Base-by-base conservation (phyloP, 2,888 invertebrate genomes). In the Drosophila paranaensis region DNA sequence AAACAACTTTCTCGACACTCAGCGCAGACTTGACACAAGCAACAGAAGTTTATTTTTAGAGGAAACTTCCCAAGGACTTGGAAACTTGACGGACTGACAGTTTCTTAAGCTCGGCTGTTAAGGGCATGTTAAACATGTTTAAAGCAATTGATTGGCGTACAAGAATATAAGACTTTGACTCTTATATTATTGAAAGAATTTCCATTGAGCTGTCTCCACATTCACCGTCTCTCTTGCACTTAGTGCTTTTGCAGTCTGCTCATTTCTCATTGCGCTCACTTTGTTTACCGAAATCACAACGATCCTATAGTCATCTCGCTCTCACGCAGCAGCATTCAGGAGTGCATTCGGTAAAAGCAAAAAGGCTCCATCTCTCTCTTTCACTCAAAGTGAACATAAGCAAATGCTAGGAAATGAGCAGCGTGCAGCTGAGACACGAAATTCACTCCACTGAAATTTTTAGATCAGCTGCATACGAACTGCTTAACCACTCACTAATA, bases 1-100 rank as follows among this genome's bases (percentile, higher is more conserved):
- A 40, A 20, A 40, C 27, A 54, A 54, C 40, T 54, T 40, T 40
- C 27, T 40, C 40, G n/a, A 40, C 27, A 27, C 54, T 27, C 40
- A 11, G n/a, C 50, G 5, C 5, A 4, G 33, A 50, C 50, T 33
- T 25, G 20, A 35, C n/a, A 10, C 33, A 2, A 33, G 1, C 20
- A 20, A 20, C 5, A 9, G 10, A 48, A 30, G 10, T 50, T 50
- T 25, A 45, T 25, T 20, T 50, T 13, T 48, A 10, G 33, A 11
- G 50, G 4, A 33, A 48, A 48, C 30, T 16, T 30, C 30, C n/a
- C 27, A 27, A 27, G 14, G 27, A 27, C 8, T 14, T 8, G 48
- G 1, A 5, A 11, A 14, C 5, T 9, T 5, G 5, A 6, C 6
- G 27, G 3, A 9, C 27, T 46, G 27, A 2, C 46, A 9, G 13